Percentiles rank a stretch among this genome's conserved stretches.
phyloP scores from a whole-genome alignment of 2,113 vertebrate species.

The Sporophila hypoxantha region DNA sequence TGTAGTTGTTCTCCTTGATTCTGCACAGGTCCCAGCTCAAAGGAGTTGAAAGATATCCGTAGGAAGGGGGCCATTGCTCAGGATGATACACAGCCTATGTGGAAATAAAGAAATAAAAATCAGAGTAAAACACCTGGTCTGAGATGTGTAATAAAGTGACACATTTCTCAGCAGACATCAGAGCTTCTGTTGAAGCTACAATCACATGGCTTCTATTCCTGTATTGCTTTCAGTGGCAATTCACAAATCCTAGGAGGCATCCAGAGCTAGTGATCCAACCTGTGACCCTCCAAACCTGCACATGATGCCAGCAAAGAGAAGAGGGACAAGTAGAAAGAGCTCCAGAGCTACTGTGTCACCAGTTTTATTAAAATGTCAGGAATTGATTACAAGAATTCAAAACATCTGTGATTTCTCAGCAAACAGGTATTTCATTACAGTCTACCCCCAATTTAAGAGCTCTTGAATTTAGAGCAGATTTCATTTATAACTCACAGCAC shows the following conservation, averaged over 20 bases:
- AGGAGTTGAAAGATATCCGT: slow-evolving; percentile 90
- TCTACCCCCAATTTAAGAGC: not conserved
- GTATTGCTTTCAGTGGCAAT: not conserved
- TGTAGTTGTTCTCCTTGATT: slow-evolving; percentile 56
- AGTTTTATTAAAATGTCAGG: not conserved
- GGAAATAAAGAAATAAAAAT: not conserved
- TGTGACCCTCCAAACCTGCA: not conserved
- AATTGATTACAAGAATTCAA: not conserved
- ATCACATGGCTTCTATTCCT: not conserved
- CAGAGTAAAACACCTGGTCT: not conserved
- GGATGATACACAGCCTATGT: not conserved
- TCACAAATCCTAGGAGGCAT: not conserved
- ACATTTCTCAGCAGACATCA: not conserved
- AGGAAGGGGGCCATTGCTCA: slow-evolving; percentile 89
- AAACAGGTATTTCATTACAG: not conserved
- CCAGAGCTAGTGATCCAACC: not conserved
- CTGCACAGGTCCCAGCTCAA: slow-evolving; percentile 81
- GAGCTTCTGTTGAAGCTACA: not conserved
- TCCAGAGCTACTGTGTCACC: not conserved
- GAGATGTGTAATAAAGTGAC: not conserved
- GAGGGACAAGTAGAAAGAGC: not conserved
- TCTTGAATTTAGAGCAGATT: not conserved
- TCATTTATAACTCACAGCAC: not conserved
- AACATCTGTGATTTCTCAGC: not conserved
- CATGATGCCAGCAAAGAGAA: not conserved